Percentiles rank a stretch among this genome's conserved stretches.
Conservation (phyloP, 2,113 vertebrate species). For the Himantopus leucocephalus region DNA sequence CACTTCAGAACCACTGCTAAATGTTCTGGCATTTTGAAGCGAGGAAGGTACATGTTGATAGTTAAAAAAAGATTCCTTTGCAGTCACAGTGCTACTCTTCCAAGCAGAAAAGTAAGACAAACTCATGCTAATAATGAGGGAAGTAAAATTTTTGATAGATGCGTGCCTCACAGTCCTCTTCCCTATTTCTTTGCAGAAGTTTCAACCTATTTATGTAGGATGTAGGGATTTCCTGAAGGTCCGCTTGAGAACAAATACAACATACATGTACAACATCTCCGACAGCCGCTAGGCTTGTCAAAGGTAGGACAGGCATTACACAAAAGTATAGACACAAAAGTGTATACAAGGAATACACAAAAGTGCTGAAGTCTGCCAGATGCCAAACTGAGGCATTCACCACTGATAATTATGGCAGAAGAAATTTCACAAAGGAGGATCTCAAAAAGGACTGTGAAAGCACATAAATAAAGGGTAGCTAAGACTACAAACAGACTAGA, state of each 20-base stretch:
- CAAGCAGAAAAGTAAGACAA: not conserved
- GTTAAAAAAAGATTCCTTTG: not conserved
- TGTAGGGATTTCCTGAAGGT: not conserved
- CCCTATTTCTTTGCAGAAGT: not conserved
- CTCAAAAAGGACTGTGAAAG: not conserved
- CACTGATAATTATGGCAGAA: constrained; percentile 34
- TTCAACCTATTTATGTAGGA: not conserved
- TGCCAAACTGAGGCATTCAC: not conserved
- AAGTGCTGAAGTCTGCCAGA: not conserved
- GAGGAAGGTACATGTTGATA: not conserved
- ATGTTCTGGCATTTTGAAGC: not conserved
- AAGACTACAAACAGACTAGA: constrained; percentile 18
- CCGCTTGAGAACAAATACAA: not conserved
- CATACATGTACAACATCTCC: not conserved
- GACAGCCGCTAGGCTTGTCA: not conserved
- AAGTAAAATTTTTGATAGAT: not conserved
- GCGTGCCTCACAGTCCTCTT: not conserved
- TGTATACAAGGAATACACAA: not conserved
- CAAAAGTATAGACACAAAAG: too few species aligned
- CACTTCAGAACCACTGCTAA: not conserved
- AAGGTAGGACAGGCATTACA: not conserved
- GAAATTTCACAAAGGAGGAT: not conserved
- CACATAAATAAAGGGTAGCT: constrained; percentile 53
- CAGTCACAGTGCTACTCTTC: not conserved
- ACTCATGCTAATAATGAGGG: not conserved